phyloP scores from a whole-genome alignment of 2,888 invertebrate genomes.

The Frankliniella intonsa region DNA sequence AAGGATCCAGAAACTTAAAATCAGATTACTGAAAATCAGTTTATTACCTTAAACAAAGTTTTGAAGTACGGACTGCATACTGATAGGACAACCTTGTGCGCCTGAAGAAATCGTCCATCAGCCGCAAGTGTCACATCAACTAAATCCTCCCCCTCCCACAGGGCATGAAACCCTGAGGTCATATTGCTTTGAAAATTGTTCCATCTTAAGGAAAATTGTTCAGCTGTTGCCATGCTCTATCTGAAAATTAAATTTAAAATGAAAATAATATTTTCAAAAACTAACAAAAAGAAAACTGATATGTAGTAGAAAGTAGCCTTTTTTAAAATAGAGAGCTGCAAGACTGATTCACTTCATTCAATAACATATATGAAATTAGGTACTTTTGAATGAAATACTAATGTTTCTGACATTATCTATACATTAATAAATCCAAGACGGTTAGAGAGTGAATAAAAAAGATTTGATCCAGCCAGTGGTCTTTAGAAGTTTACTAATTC shows the following conservation, averaged over 20 bases:
- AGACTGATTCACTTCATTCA: no score
- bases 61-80: conserved; percentile 76
- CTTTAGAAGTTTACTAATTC: no score
- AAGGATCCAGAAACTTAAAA: neutral
- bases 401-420: no score
- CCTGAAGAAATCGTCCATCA: conserved; percentile 70
- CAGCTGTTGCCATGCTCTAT: conserved; percentile 39
- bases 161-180: conserved; percentile 64
- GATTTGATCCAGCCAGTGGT: no score
- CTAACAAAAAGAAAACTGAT: neutral
- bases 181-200: conserved; percentile 74
- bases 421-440: no score
- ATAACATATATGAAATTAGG: no score
- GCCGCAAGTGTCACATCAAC: conserved; percentile 74
- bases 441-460: no score
- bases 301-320: neutral
- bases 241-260: neutral
- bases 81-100: conserved; percentile 71
- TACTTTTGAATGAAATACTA: no score
- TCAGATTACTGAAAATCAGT: neutral
- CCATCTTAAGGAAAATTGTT: conserved; percentile 69
- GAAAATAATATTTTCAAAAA: neutral
- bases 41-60: conserved; percentile 63
- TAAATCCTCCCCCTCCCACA: conserved; percentile 66
- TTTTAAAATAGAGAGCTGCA: no score